Conservation (phyloP, 2,113 vertebrate genomes). For the Aramus guarauna region DNA sequence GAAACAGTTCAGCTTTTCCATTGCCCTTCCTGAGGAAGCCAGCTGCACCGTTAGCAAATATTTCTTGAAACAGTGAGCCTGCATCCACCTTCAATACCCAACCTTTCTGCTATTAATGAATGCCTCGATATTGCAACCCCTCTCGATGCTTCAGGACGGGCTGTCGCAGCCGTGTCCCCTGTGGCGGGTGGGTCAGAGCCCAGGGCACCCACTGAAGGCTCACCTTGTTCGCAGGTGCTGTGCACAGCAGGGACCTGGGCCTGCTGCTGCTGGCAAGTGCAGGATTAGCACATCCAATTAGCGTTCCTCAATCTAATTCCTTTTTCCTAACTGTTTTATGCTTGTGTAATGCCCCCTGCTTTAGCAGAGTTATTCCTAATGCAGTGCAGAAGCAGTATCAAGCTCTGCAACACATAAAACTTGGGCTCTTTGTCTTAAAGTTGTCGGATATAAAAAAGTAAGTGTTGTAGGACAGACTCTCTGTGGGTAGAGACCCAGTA, state of each 20-base stretch:
- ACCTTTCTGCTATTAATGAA: background rate
- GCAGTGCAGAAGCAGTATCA: background rate
- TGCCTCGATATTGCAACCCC: background rate
- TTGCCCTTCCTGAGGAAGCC: background rate
- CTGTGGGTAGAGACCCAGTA: background rate
- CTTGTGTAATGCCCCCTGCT: background rate
- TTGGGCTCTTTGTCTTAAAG: background rate
- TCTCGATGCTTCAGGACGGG: background rate
- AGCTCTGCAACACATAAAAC: background rate
- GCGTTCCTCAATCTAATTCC: background rate
- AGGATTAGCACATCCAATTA: slow-evolving; percentile 42
- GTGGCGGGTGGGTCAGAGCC: background rate
- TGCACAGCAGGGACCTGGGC: background rate
- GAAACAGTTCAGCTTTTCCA: background rate
- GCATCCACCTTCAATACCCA: accelerated
- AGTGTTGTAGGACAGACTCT: background rate
- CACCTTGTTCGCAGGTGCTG: background rate
- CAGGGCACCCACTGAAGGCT: accelerated
- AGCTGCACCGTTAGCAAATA: background rate
- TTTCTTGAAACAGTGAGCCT: background rate
- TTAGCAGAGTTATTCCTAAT: background rate
- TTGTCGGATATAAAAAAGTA: background rate
- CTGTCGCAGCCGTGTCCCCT: background rate
- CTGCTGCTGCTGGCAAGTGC: accelerated
- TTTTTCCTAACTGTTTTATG: background rate